Evolutionary conservation across 2,797 vertebrate genomes (phyloP).

Genomic region (Moxostoma hubbsi): DNA sequence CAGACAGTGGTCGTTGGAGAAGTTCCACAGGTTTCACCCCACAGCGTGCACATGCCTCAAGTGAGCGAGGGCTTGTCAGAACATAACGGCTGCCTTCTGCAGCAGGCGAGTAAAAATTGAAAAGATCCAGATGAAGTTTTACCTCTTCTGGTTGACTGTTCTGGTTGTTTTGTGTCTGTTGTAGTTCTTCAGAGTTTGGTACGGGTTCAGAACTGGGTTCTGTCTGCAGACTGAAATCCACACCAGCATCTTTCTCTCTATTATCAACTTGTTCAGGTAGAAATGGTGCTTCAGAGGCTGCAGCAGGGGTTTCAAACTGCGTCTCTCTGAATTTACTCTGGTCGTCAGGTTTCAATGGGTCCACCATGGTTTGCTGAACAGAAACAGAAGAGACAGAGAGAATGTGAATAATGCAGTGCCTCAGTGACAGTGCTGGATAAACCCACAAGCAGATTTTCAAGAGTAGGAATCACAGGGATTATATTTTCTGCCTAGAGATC

Average conservation of each 20-base stretch:
- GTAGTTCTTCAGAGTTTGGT: conserved; percentile 41
- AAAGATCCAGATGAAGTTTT: conserved; percentile 92
- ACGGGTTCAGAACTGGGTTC: conserved; percentile 59
- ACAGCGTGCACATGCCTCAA: conserved; percentile 94
- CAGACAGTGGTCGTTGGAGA: conserved; percentile 83
- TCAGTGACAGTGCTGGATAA: conserved; percentile 35
- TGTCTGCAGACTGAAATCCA: conserved; percentile 67
- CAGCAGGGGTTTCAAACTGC: conserved; percentile 63
- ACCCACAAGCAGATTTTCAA: conserved; percentile 56
- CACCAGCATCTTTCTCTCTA: conserved; percentile 64
- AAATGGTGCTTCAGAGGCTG: conserved; percentile 68
- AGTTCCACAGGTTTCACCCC: conserved; percentile 95
- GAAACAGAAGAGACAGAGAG: neutral
- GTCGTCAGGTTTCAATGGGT: conserved; percentile 81
- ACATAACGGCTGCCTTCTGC: conserved; percentile 97
- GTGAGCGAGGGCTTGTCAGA: conserved; percentile 92
- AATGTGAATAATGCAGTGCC: conserved; percentile 27
- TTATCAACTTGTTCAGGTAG: conserved; percentile 71
- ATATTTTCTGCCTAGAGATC: conserved; percentile 56
- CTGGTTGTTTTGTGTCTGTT: conserved; percentile 66
- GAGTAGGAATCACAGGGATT: conserved; percentile 63
- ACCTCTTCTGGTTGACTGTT: conserved; percentile 74
- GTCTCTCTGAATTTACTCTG: conserved; percentile 73
- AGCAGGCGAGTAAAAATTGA: conserved; percentile 90
- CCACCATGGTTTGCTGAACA: conserved; percentile 77